Conservation (phyloP, 2,888 invertebrate species). For the Scrobipalpa atriplicella region DNA sequence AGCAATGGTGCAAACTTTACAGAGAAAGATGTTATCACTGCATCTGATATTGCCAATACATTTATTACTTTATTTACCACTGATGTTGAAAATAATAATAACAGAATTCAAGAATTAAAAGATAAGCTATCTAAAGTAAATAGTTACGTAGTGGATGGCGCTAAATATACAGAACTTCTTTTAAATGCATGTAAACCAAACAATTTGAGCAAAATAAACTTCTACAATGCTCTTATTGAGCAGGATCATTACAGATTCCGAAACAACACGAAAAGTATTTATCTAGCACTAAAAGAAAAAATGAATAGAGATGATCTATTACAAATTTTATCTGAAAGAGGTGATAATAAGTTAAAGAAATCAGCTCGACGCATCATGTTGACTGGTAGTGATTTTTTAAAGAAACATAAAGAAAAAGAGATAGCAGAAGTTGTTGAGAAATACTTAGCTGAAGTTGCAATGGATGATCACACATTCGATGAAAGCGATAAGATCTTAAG, state of each 20-base stretch:
- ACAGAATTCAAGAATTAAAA: constrained; percentile 55
- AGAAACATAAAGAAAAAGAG: constrained; percentile 33
- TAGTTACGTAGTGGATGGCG: constrained; percentile 54
- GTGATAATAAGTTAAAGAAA: constrained; percentile 40
- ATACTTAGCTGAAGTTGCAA: constrained; percentile 56
- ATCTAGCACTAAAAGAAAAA: constrained; percentile 65
- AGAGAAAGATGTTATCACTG: not conserved
- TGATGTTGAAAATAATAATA: constrained; percentile 35
- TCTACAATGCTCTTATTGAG: constrained; percentile 58
- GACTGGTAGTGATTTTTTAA: constrained; percentile 46
- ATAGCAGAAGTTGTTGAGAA: constrained; percentile 56
- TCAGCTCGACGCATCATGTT: constrained; percentile 58
- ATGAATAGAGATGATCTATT: constrained; percentile 71
- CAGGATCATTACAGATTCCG: constrained; percentile 56
- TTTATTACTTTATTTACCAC: constrained; percentile 42
- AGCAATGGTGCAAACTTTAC: not conserved
- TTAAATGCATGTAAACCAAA: constrained; percentile 51
- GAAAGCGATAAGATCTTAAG: no score
- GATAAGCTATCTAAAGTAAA: constrained; percentile 57
- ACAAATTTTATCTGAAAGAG: constrained; percentile 51
- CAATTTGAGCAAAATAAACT: constrained; percentile 59
- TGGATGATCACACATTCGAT: constrained; percentile 54
- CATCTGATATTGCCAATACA: constrained; percentile 42
- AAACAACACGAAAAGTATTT: constrained; percentile 55
- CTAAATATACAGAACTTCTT: constrained; percentile 48